Evolutionary conservation across 2,797 vertebrate genomes (phyloP).

Genomic region (Sarcoramphus papa): DNA sequence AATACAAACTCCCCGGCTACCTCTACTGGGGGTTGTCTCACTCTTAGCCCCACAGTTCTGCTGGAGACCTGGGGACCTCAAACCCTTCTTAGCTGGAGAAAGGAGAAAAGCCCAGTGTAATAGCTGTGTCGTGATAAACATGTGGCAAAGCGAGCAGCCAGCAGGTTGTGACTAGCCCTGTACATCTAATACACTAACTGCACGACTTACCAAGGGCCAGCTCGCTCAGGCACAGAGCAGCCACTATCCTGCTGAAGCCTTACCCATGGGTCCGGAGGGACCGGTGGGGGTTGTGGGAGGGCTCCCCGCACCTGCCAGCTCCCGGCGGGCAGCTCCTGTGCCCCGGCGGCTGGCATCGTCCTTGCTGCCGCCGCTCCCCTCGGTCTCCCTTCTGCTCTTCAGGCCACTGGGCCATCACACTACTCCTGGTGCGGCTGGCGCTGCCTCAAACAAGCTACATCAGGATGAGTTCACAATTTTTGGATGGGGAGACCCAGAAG

Average conservation of each 20-base stretch:
- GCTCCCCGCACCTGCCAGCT: accelerated
- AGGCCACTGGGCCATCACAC: not conserved
- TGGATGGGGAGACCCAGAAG: not conserved
- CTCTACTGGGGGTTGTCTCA: not conserved
- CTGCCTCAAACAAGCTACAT: not conserved
- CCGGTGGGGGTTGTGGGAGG: not conserved
- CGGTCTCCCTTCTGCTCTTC: not conserved
- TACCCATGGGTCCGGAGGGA: accelerated
- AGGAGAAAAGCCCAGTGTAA: not conserved
- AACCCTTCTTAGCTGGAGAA: not conserved
- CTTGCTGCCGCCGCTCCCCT: not conserved
- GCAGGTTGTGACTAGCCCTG: accelerated
- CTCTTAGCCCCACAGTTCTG: not conserved
- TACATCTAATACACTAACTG: accelerated
- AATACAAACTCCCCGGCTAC: not conserved
- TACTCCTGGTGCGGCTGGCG: not conserved
- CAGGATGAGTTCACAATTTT: not conserved
- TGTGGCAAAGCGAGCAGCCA: accelerated
- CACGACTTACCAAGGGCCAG: not conserved
- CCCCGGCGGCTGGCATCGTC: not conserved
- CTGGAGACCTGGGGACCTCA: not conserved
- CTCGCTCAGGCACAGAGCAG: not conserved
- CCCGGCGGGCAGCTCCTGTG: not conserved
- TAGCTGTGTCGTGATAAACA: not conserved
- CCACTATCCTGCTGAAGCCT: not conserved